Evolutionary conservation across 2,888 invertebrate species (phyloP).

Genomic region (Harpagoxenus sublaevis): DNA sequence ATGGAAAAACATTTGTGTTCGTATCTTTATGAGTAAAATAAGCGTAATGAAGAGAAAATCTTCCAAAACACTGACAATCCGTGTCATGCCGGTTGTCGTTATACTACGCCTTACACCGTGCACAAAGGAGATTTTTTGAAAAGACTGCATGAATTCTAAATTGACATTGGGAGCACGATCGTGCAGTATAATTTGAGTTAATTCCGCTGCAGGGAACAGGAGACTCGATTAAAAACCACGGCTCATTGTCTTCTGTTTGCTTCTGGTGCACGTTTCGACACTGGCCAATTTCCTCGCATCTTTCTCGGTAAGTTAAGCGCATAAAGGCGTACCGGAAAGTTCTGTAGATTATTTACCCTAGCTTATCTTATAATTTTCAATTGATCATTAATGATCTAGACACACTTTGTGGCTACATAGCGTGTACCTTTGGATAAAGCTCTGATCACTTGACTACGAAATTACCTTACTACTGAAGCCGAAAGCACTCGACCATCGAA

Average conservation of each 20-base stretch:
- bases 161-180: conserved; percentile 77
- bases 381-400: conserved; percentile 4
- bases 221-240: conserved; percentile 85
- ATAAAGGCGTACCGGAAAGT: conserved; percentile 9
- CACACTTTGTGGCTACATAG: background rate
- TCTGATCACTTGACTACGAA: conserved; percentile 42
- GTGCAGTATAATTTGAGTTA: conserved; percentile 85
- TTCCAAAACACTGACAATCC: conserved; percentile 66
- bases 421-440: conserved; percentile 11
- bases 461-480: conserved; percentile 34
- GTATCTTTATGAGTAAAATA: conserved; percentile 51
- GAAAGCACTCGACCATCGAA: conserved; percentile 52
- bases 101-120: conserved; percentile 69
- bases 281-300: conserved; percentile 81
- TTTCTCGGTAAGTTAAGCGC: conserved; percentile 7
- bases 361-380: background rate
- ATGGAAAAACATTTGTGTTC: conserved; percentile 34
- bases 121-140: conserved; percentile 82
- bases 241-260: conserved; percentile 85
- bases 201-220: conserved; percentile 84
- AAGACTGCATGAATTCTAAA: conserved; percentile 84
- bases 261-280: conserved; percentile 80
- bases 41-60: conserved; percentile 57
- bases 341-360: background rate
- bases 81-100: conserved; percentile 68